A percentile compares a stretch with the other conserved stretches of the same genome.
These are phyloP conservation scores for Nothura maculosa DNA, from an alignment of 2,797 vertebrate genomes.

Conservation along the genomic window DNA sequence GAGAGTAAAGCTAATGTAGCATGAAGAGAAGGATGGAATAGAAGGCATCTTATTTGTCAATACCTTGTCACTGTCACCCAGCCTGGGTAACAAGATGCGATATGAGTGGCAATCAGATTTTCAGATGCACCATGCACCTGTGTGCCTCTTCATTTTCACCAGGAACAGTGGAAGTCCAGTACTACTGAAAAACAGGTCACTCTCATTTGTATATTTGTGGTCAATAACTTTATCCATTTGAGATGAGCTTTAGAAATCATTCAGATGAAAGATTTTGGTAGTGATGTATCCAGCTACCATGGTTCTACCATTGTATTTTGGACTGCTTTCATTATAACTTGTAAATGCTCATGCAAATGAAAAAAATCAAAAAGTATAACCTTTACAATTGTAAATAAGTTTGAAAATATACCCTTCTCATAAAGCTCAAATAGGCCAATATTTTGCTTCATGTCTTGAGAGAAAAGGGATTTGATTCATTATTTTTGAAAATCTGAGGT, in stretches of 20 bases:
- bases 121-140: background rate
- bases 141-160: background rate
- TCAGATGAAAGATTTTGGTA: background rate
- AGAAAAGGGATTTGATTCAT: background rate
- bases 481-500: conserved; percentile 47
- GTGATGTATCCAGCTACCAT: background rate
- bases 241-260: background rate
- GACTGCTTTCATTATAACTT: background rate
- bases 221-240: background rate
- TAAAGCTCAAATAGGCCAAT: background rate
- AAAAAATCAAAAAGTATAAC: background rate
- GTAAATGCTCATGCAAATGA: background rate
- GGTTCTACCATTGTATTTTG: background rate
- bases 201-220: background rate
- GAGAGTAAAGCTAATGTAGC: conserved; percentile 56
- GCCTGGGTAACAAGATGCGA: conserved; percentile 9
- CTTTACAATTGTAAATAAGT: background rate
- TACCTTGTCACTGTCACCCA: conserved; percentile 11
- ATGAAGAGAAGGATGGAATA: conserved; percentile 50
- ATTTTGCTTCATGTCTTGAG: background rate
- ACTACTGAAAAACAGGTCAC: background rate
- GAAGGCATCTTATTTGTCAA: conserved; percentile 61
- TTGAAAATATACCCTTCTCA: background rate
- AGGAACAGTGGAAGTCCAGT: background rate
- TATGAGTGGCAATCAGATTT: background rate